These are phyloP conservation scores for Drosophila testacea DNA, from an alignment of 2,888 invertebrate species.

Conservation along the genomic window DNA sequence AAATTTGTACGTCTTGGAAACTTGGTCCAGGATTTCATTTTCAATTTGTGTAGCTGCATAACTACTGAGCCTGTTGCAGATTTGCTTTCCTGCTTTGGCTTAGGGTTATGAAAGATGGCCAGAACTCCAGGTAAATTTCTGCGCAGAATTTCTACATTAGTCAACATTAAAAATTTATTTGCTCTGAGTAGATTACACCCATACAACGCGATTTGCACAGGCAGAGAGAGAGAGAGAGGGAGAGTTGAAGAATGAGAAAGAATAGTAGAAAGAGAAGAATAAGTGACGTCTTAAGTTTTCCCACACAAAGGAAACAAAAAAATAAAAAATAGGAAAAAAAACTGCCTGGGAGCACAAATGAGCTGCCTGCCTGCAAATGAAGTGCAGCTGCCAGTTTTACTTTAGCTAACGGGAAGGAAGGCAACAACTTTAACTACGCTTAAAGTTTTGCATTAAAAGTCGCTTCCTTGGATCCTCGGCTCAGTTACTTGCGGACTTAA, in stretches of 20 bases:
- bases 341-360: conserved; percentile 55
- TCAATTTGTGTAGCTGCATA: conserved; percentile 55
- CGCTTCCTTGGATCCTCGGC: conserved; percentile 26
- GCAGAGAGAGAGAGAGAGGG: background rate
- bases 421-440: conserved; percentile 67
- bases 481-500: conserved; percentile 37
- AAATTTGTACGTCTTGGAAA: conserved; percentile 51
- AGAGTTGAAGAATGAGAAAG: background rate
- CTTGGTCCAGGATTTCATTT: conserved; percentile 40
- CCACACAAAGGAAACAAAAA: conserved; percentile 39
- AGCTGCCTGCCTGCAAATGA: conserved; percentile 73
- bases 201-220: conserved; percentile 34
- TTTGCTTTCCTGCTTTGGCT: conserved; percentile 13
- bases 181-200: conserved; percentile 76
- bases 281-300: conserved; percentile 41
- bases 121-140: conserved; percentile 62
- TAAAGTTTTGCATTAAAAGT: conserved; percentile 62
- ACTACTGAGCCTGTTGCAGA: conserved; percentile 51
- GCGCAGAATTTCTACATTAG: conserved; percentile 72
- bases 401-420: conserved; percentile 28
- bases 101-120: conserved; percentile 31
- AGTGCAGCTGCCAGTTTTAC: conserved; percentile 75
- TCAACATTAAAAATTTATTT: conserved; percentile 78
- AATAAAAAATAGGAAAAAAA: conserved; percentile 21
- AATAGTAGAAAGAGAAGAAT: conserved; percentile 28